Evolutionary conservation across 2,888 invertebrate genomes (phyloP).

Genomic region (Plagiodera versicolora): DNA sequence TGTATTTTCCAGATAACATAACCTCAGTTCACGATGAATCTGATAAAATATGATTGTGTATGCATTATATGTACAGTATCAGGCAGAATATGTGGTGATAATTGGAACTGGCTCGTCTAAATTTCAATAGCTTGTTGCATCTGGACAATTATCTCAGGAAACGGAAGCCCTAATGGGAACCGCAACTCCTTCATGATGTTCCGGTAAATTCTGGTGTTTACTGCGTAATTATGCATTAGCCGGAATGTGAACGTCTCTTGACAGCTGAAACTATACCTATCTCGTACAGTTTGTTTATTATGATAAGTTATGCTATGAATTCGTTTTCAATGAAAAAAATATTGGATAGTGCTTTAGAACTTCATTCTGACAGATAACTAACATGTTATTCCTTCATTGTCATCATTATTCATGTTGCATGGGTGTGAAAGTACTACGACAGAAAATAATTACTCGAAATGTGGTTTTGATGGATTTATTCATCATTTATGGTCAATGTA

Average conservation of each 20-base stretch:
- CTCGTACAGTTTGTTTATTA: no score
- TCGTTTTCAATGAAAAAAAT: no score
- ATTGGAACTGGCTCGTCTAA: not conserved
- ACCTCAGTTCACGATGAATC: not conserved
- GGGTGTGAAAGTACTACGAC: no score
- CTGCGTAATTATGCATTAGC: constrained; percentile 17
- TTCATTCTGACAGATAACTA: no score
- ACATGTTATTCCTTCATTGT: no score
- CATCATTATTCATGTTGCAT: no score
- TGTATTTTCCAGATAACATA: no score
- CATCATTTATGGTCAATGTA: no score
- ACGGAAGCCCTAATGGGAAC: constrained; percentile 26
- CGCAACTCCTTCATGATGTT: constrained; percentile 35
- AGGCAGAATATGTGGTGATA: not conserved
- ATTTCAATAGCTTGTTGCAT: constrained; percentile 12
- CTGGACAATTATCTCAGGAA: constrained; percentile 17
- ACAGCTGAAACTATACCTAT: not conserved
- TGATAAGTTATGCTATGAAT: no score
- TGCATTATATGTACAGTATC: not conserved
- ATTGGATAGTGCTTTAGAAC: no score
- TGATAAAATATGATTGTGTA: not conserved
- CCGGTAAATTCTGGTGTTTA: constrained; percentile 24
- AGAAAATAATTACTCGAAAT: no score
- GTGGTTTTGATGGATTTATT: no score
- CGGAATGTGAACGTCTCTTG: not conserved